Percentiles rank a stretch among this genome's conserved stretches.
These are phyloP conservation scores for Helicoverpa assulta DNA, from an alignment of 2,888 invertebrate species.

Conservation along the genomic window DNA sequence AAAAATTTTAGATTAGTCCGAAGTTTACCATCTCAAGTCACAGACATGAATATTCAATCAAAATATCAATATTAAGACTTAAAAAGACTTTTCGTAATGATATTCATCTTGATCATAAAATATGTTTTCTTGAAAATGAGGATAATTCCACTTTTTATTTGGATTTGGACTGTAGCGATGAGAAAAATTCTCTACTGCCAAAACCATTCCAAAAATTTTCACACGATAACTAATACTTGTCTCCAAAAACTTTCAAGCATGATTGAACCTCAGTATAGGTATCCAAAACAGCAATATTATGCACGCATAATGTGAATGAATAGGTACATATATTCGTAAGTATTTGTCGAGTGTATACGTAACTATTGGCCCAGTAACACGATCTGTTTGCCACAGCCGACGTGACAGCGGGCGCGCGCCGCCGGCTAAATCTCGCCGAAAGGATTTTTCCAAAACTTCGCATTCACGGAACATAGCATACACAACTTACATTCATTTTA, in stretches of 20 bases:
- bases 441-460: conserved; percentile 36
- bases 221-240: no score
- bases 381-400: conserved; percentile 51
- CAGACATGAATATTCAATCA: conserved; percentile 55
- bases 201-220: background rate
- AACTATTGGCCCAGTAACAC: conserved; percentile 56
- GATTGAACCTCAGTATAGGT: background rate
- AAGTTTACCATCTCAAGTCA: conserved; percentile 35
- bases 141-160: background rate
- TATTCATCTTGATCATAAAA: conserved; percentile 29
- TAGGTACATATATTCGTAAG: conserved; percentile 32
- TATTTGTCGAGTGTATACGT: conserved; percentile 46
- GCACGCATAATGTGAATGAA: conserved; percentile 21
- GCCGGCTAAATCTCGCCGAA: conserved; percentile 32
- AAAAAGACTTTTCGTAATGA: conserved; percentile 33
- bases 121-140: conserved; percentile 21
- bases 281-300: conserved; percentile 18
- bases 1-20: conserved; percentile 39
- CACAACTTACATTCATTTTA: conserved; percentile 23
- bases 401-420: conserved; percentile 53
- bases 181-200: background rate
- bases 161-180: no score
- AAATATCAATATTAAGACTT: conserved; percentile 33
- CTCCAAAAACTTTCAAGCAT: background rate
- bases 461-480: conserved; percentile 14